Base-by-base conservation (phyloP, 2,797 vertebrate species). In the Mionectes olivaceus region DNA sequence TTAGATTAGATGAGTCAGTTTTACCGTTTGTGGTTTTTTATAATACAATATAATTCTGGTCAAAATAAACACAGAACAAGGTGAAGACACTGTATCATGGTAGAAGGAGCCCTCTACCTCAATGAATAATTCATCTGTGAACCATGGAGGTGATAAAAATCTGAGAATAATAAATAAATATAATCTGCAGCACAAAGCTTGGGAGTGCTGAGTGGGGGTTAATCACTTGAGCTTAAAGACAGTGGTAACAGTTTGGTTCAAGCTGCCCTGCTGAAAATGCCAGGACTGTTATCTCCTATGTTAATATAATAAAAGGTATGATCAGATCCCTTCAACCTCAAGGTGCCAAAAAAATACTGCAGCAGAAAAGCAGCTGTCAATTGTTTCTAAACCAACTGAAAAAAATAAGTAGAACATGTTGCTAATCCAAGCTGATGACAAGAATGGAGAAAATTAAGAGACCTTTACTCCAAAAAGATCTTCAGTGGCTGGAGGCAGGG, bases 361-460 rank as follows among this genome's bases (percentile, higher is more conserved):
- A 95, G 92, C 87, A 94, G 94, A 97, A 97, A 95, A 86, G 92
- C 80, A 94, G 94, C 93, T 93, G 81, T 91, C 92, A 87, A 57
- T 96, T 96, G 78, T 75, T 94, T 83, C 63, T 83, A 81, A 94
- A 81, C 33, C 65, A 90, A 69, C 47, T 41, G 35, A 91, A 71
- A 76, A 49, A 92, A 96, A 91, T 17, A n/a, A 67, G 73, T 67
- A 92, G 77, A 93, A 94, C 87, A 55, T 43, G 71, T 74, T 96
- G 84, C 74, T 96, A 95, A 96, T 94, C 57, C 83, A 87, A 89
- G 65, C 53, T 97, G 96, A 98, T 98, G 98, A 98, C 94, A 96
- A 98, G 97, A 98, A 97, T 96, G 97, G 96, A 92, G 96, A 97
- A 98, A 98, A 98, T 99, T 98, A 99, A 98, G 97, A 97, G 98